Conservation (phyloP, 2,888 invertebrate genomes). For the Meiosimyza platycephala region DNA sequence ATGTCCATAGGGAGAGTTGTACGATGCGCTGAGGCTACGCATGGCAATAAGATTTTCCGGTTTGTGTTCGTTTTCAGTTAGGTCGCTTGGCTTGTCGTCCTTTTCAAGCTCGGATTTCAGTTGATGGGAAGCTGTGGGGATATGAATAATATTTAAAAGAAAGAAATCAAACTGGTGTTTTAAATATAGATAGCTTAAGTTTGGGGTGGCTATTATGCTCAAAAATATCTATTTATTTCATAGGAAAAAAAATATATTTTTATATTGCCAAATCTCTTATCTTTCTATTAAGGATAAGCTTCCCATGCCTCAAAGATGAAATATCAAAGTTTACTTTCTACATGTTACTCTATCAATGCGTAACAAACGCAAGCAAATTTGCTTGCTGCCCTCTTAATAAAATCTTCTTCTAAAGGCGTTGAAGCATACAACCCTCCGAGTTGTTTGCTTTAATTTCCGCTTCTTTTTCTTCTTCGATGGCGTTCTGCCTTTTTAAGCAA, state of each 20-base stretch:
- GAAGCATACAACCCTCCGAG: constrained; percentile 61
- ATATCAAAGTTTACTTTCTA: too few relatives aligned
- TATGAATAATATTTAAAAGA: too few relatives aligned
- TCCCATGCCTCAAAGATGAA: too few relatives aligned
- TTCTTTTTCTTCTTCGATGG: neutral
- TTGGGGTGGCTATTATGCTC: too few relatives aligned
- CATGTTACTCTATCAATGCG: too few relatives aligned
- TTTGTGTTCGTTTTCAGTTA: constrained; percentile 82
- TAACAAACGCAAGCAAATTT: too few relatives aligned
- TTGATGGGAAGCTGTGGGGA: constrained; percentile 58
- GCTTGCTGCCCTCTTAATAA: constrained; percentile 51
- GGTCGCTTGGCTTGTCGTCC: constrained; percentile 75
- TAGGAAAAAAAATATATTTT: too few relatives aligned
- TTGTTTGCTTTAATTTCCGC: constrained; percentile 54
- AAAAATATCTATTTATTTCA: too few relatives aligned
- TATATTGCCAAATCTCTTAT: too few relatives aligned
- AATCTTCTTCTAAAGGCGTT: constrained; percentile 59
- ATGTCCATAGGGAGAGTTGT: constrained; percentile 51
- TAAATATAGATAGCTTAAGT: too few relatives aligned
- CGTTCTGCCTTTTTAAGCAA: constrained; percentile 6
- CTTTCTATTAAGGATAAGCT: too few relatives aligned
- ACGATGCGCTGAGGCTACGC: constrained; percentile 47
- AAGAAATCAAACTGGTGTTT: constrained; percentile 39
- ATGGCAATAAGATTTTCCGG: constrained; percentile 65
- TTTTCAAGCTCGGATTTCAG: constrained; percentile 74